Evolutionary conservation across 2,113 vertebrate species (phyloP), one percentile per base, ranked within the genome.

Genomic region (Nerophis ophidion): DNA sequence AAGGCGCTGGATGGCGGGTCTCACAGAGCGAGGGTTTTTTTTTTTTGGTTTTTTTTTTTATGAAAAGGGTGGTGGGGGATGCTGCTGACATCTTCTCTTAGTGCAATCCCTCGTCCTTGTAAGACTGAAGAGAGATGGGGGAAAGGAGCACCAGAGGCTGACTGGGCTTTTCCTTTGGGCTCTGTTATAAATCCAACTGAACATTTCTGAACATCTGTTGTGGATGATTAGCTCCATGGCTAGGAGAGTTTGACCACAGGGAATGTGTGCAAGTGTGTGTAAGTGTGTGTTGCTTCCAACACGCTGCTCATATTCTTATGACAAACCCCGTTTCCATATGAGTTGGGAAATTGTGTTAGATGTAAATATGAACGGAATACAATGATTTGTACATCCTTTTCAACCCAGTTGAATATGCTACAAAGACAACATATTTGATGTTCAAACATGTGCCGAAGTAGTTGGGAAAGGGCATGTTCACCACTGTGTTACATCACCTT

Each of bases 201-300:
- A 86, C 84, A 85, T 88, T 87, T 85, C 74, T 77, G 81, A 88
- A 86, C 85, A 88, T 88, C 85, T 88, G 87, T 85, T 87, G 83
- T 87, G 82, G 82, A 84, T 87, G 87, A 88, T 88, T 88, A 88
- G 85, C 85, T 87, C 81, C 68, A 63, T 77, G 84, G 87, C 82
- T 79, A 81, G 82, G 70, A 64, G 75, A 83, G 80, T 87, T 82
- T 84, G 85, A 86, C 84, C 77, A 53, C 61, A 77, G 84, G 86
- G 81, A 85, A 69, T 5, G 68, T 82, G 66, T 62, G 75, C 10
- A 50, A 45, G 48, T 50, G 17, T 54, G 11, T 70, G 40, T 60
- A 1, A n/a, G n/a, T n/a, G n/a, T n/a, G n/a, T n/a, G n/a, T n/a
- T 53, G 35, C 26, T 15, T 35, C 8, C 11, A n/a, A 38, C n/a